Base-by-base conservation (phyloP, 2,797 vertebrate genomes). In the Gambusia yucatana region DNA sequence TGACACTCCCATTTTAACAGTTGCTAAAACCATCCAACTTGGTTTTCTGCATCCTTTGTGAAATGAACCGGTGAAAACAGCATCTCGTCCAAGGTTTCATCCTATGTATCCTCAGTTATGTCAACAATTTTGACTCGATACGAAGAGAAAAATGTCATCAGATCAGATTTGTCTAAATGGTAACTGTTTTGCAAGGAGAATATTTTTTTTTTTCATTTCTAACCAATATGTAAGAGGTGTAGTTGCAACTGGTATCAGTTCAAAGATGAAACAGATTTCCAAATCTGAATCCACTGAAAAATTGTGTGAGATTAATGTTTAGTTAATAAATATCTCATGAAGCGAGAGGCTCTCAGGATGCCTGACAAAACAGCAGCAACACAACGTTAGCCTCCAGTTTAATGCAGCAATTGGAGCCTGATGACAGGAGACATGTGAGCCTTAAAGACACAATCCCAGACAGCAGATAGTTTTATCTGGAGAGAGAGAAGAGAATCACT, bases 401-500 rank as follows among this genome's bases (percentile, higher is more conserved):
- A 69, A 69, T 44, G 10, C 25, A 28, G 41, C 43, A 46, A 14
- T 46, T 44, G 41, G 67, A 70, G 67, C 25, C 41, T 44, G 41
- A 70, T 70, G 11, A 70, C 6, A 16, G 43, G 44, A 70, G 67
- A 70, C 67, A 28, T 46, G 43, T 28, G 43, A 70, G 67, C 41
- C 67, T 69, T 70, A 70, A 43, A 70, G 67, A 28, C 25, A 44
- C 11, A 43, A 28, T 46, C 41, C 67, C 67, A 70, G 41, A 70
- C 67, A 70, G n/a, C 67, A 46, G 13, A 70, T 46, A 28, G 11
- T 43, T 73, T 73, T 44, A 41, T 47, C 3, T 65, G 73, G 67
- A 48, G 72, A 74, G 73, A 75, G 74, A 76, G 17, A 63, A 76
- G 80, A 78, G 72, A 50, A 25, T 81, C 47, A 50, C 70, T 81